phyloP scores from a whole-genome alignment of 2,113 vertebrate species.

The Camelus dromedarius region DNA sequence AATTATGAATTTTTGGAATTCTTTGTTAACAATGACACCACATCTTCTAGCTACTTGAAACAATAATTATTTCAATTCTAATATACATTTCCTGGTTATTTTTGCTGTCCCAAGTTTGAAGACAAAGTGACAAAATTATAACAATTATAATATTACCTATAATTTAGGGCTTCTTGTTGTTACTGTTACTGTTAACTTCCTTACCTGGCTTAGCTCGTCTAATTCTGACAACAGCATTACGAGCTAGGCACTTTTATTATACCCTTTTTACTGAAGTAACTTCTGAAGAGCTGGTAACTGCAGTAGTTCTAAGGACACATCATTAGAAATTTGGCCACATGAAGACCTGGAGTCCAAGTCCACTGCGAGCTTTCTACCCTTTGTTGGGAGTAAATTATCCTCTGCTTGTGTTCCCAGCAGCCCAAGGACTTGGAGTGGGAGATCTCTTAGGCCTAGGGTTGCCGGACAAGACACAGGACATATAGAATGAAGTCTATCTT shows the following conservation, averaged over 20 bases:
- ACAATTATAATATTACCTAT: background rate
- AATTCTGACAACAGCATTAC: background rate
- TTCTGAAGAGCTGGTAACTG: background rate
- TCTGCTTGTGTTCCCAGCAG: background rate
- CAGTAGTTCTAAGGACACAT: background rate
- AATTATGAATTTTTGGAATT: background rate
- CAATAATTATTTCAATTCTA: background rate
- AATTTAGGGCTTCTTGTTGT: background rate
- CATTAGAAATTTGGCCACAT: background rate
- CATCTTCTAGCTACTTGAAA: background rate
- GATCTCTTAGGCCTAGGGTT: background rate
- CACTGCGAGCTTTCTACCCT: background rate
- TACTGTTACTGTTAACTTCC: background rate
- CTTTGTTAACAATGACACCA: background rate
- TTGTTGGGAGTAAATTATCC: background rate
- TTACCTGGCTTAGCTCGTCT: background rate
- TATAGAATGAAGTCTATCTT: background rate
- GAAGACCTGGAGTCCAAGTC: background rate
- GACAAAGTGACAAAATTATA: background rate
- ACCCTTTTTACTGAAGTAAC: background rate
- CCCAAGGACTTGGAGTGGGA: background rate
- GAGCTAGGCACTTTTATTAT: background rate
- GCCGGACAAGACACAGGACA: background rate
- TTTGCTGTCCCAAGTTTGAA: slow-evolving; percentile 1
- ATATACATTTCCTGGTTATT: background rate